Evolutionary conservation across 2,888 invertebrate genomes (phyloP), one percentile per base, ranked within the genome.

Genomic region (Volucella inanis): DNA sequence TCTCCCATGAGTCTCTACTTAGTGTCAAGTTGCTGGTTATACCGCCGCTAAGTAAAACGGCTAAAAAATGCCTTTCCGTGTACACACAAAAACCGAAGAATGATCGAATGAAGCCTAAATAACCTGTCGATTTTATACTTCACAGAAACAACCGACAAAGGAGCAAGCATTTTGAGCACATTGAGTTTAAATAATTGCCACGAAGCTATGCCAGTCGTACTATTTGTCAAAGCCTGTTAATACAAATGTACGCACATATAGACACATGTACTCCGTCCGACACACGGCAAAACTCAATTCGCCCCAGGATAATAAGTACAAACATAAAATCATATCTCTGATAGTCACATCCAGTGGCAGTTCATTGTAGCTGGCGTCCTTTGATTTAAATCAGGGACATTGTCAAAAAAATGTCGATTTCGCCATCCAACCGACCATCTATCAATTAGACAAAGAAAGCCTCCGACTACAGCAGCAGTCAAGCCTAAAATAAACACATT

Each of bases 401-500:
- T 71, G 77, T 64, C 43, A 31, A 75, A 67, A n/a, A 45, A 72
- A 68, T 78, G 61, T 45, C 61, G 54, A 45, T 38, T 39, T 55
- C 50, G 55, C 55, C 72, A 65, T 70, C 22, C 68, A 50, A 52
- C 68, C 65, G 71, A 54, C 71, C 61, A 75, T 65, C 75, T 76
- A 76, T 80, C 71, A 84, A 84, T 84, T 80, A 80, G 75, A 80
- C 75, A 80, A 71, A 71, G 55, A 59, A 70, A 39, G 75, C 54
- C 70, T 57, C 68, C n/a, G 64, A 59, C 38, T 79, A 43, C 70
- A 31, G 81, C 15, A 14, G 65, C 45, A 43, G 54, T 50, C 62
- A 39, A 67, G 45, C 75, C 75, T 61, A 52, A 84, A 80, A 71
- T 80, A 84, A 84, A 84, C 79, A 84, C 75, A 70, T 72, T 62